Percentiles rank a stretch among this genome's conserved stretches.
phyloP scores from a whole-genome alignment of 2,113 vertebrate species.

The Argyrosomus japonicus region DNA sequence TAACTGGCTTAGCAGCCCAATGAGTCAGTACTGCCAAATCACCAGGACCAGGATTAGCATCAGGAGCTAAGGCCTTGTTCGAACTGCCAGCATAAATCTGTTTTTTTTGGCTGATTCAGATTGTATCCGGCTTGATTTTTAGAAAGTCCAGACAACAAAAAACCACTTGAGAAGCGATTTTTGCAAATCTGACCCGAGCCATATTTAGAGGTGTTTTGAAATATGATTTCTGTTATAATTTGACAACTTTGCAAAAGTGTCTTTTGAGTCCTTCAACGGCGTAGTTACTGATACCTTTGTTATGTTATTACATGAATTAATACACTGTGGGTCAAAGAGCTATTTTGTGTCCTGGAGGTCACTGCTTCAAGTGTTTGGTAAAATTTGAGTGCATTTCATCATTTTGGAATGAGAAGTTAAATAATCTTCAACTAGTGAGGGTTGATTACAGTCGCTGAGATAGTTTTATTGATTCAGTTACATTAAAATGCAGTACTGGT shows the following conservation, averaged over 20 bases:
- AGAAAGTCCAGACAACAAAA: no score
- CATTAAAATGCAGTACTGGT: not conserved
- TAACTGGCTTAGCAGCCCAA: conserved; percentile 64
- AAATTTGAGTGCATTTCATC: not conserved
- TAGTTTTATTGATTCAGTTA: not conserved
- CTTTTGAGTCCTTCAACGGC: no score
- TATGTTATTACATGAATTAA: no score
- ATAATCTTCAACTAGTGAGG: not conserved
- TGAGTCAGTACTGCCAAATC: conserved; percentile 71
- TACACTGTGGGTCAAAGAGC: not conserved
- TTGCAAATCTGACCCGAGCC: no score
- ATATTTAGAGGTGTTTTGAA: no score
- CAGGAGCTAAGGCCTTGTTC: conserved; percentile 59
- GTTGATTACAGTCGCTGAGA: not conserved
- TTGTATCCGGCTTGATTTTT: no score
- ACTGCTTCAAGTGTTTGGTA: not conserved
- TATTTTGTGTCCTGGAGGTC: conserved; percentile 3
- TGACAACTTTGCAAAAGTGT: no score
- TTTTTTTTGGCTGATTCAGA: no score
- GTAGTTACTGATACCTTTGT: no score
- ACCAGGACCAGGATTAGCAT: conserved; percentile 78
- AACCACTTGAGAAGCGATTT: no score
- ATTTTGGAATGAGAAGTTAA: not conserved
- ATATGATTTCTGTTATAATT: no score
- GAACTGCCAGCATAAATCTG: no score